These are phyloP conservation scores for Thunnus albacares DNA, from an alignment of 2,797 vertebrate species.

Conservation along the genomic window DNA sequence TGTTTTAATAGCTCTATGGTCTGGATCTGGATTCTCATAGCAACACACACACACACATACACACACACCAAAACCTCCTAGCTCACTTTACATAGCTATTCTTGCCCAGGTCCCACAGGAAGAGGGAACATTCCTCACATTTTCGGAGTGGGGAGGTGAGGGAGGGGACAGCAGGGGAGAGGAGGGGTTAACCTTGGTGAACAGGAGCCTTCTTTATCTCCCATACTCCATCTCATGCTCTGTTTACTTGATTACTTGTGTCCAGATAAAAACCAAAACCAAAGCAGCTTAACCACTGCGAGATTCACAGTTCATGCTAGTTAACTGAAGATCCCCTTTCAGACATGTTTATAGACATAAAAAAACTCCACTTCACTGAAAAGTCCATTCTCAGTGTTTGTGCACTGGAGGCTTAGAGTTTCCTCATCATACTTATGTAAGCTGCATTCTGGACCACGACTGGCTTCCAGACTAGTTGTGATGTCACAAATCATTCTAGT, in stretches of 20 bases:
- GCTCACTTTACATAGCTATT: slow-evolving; percentile 68
- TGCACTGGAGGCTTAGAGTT: no score
- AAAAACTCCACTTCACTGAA: no score
- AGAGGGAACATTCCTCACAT: slow-evolving; percentile 87
- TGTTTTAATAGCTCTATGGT: slow-evolving; percentile 55
- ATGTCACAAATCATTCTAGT: no score
- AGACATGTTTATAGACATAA: not conserved
- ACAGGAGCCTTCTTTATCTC: slow-evolving; percentile 69
- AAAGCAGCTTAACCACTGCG: not conserved
- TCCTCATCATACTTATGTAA: no score
- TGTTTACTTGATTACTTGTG: slow-evolving; percentile 58
- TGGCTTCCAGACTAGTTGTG: no score
- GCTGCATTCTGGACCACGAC: no score
- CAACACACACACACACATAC: slow-evolving; percentile 36
- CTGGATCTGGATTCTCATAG: slow-evolving; percentile 47
- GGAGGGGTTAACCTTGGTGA: slow-evolving; percentile 68
- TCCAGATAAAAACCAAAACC: slow-evolving; percentile 25
- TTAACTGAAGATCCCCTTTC: not conserved
- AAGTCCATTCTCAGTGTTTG: no score
- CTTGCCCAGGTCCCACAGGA: slow-evolving; percentile 86
- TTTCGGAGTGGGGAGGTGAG: slow-evolving; percentile 75
- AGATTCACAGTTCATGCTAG: not conserved
- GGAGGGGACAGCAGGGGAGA: slow-evolving; percentile 51
- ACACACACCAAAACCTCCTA: slow-evolving; percentile 26
- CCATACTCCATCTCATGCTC: slow-evolving; percentile 38